phyloP scores from a whole-genome alignment of 2,113 vertebrate genomes.

The Beaufortia kweichowensis region DNA sequence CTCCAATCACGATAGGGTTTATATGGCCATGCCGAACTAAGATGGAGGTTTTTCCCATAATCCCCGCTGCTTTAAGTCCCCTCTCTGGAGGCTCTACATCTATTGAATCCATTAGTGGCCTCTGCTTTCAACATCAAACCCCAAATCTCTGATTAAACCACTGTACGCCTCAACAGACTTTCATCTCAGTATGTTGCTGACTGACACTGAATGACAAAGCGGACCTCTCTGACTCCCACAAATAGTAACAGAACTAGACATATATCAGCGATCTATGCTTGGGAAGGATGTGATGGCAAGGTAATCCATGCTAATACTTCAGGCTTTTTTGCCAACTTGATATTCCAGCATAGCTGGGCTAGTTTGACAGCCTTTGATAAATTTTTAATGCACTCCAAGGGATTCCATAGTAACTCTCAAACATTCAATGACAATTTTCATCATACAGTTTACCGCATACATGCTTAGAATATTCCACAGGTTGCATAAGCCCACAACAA shows the following conservation, averaged over 20 bases:
- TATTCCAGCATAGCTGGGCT: not conserved
- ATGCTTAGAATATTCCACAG: not conserved
- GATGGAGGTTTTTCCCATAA: conserved; percentile 39
- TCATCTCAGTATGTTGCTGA: conserved; percentile 16
- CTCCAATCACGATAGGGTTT: conserved; percentile 22
- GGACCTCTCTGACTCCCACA: conserved; percentile 29
- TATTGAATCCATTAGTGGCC: conserved; percentile 53
- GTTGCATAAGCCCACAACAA: not conserved
- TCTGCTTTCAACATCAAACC: conserved; percentile 47
- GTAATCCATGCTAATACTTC: conserved; percentile 18
- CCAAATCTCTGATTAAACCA: conserved; percentile 53
- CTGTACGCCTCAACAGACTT: conserved; percentile 42
- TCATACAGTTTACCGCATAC: not conserved
- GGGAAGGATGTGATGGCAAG: conserved; percentile 3
- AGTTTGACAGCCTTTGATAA: conserved; percentile 14
- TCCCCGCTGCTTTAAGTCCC: conserved; percentile 37
- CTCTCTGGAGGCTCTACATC: conserved; percentile 40
- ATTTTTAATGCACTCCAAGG: conserved; percentile 1
- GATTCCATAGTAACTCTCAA: conserved; percentile 6
- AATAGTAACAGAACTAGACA: conserved; percentile 21
- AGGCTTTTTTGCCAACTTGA: not conserved
- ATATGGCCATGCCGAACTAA: conserved; percentile 37
- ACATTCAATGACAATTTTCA: conserved; percentile 8
- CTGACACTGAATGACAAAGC: conserved; percentile 33
- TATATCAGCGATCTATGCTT: conserved; percentile 21